phyloP scores from a whole-genome alignment of 2,113 vertebrate genomes.

The Apistogramma diplotaenia region DNA sequence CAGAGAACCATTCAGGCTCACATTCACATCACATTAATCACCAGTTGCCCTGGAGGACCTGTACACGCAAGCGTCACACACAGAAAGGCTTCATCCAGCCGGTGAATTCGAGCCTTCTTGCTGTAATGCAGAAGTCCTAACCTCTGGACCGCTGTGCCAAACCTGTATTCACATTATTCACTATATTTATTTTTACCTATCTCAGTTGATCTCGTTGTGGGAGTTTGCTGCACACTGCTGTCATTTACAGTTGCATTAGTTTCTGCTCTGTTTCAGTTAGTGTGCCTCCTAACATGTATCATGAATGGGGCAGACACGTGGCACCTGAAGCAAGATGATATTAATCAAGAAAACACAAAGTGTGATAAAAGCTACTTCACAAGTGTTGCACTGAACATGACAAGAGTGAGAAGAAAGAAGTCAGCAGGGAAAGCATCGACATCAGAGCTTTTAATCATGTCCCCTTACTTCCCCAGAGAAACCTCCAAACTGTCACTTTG shows the following conservation, averaged over 20 bases:
- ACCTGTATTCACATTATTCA: not conserved
- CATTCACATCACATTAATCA: not conserved
- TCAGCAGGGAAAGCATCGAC: too few relatives aligned
- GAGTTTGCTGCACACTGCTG: not conserved
- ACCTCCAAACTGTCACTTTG: too few relatives aligned
- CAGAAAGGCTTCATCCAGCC: not conserved
- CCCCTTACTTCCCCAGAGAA: too few relatives aligned
- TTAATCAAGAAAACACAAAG: not conserved
- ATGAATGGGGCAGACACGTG: too few relatives aligned
- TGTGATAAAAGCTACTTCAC: not conserved
- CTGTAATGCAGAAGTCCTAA: not conserved
- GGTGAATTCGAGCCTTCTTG: not conserved
- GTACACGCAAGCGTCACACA: not conserved
- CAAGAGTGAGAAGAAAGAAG: too few relatives aligned
- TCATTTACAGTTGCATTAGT: not conserved
- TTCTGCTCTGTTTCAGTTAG: not conserved
- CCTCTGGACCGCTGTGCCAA: not conserved
- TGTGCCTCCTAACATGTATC: not conserved
- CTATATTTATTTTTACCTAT: not conserved
- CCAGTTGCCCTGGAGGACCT: not conserved
- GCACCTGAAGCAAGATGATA: not conserved
- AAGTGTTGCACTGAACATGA: too few relatives aligned
- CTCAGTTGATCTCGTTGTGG: not conserved
- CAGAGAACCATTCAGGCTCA: not conserved
- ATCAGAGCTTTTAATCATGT: too few relatives aligned